Base-by-base conservation (phyloP, 2,113 vertebrate species). In the Embiotoca jacksoni region DNA sequence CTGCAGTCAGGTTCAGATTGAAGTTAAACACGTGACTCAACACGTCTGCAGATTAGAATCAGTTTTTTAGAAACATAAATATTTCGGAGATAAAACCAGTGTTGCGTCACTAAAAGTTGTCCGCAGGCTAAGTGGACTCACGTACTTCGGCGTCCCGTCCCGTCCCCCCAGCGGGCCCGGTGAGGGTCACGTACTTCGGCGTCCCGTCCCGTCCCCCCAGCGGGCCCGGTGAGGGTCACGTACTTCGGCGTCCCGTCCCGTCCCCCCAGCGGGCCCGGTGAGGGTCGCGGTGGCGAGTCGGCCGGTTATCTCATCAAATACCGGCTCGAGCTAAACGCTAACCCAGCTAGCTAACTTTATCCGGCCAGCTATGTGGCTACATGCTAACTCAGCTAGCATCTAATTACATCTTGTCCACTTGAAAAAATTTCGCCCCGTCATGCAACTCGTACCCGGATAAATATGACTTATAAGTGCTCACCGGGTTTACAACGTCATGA, bases 341-440 rank as follows among this genome's bases (percentile, higher is more conserved):
- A 49, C 61, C 47, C 54, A 54, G 64, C 72, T 41, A 7, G 75
- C 75, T 82, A 64, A 84, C 78, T 82, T 81, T 71, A 67, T 47
- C 62, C 3, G 2, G 32, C 5, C 31, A 70, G 66, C 46, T 65
- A 30, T 15, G 39, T 13, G n/a, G 81, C 82, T 73, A 62, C 23
- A 77, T 68, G 91, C 90, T 92, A 92, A 74, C 59, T 46, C 1
- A 66, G 81, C 71, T 88, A 84, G 76, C 81, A 41, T 0, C 5
- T 1, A 68, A 55, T 14, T 35, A 39, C 66, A 23, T 23, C 23
- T 23, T 23, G 23, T 23, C 23, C 23, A 55, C 70, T 57, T 11
- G n/a, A 23, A 62, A 44, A 14, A 55, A 23, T 23, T 67, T 53
- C 37, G n/a, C 64, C 13, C 35, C 11, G 47, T 46, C 57, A 44